A percentile compares a stretch with the other conserved stretches of the same genome.
Evolutionary conservation across 2,797 vertebrate species (phyloP).

Genomic region (Brachymystax lenok): DNA sequence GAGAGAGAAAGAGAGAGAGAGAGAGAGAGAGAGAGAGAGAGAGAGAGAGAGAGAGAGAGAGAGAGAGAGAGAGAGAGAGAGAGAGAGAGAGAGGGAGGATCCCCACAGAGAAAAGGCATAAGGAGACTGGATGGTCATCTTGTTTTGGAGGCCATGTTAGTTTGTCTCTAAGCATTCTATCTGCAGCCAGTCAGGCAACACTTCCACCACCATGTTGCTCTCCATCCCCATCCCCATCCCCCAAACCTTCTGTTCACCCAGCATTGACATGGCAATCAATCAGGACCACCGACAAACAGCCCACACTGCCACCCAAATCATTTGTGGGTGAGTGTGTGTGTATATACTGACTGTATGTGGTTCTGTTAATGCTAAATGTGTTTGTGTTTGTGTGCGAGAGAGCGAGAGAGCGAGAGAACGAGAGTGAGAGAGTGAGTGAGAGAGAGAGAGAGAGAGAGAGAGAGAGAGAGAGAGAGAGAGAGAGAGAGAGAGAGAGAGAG

Average conservation of each 20-base stretch:
- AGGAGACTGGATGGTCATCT: background rate
- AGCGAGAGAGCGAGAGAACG: background rate
- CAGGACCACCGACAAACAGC: background rate
- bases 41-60: background rate
- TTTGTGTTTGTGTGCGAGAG: background rate
- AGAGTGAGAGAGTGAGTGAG: too few relatives aligned
- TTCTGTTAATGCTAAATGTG: background rate
- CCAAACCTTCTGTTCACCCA: constrained; percentile 30
- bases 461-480: too few relatives aligned
- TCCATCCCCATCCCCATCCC: constrained; percentile 21
- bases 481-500: too few relatives aligned
- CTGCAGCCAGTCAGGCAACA: background rate
- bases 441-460: background rate
- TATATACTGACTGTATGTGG: background rate
- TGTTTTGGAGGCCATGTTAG: background rate
- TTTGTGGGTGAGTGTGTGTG: constrained; percentile 28
- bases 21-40: background rate
- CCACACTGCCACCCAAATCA: background rate
- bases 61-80: too few relatives aligned
- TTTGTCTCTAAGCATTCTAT: background rate
- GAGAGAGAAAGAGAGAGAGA: too few relatives aligned
- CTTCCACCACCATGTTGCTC: background rate
- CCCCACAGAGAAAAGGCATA: background rate
- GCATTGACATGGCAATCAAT: background rate
- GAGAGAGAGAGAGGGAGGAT: background rate